Percentiles rank a stretch among this genome's conserved stretches.
Evolutionary conservation across 1,140 invertebrate species (phyloP).

Genomic region (Sinella curviseta): DNA sequence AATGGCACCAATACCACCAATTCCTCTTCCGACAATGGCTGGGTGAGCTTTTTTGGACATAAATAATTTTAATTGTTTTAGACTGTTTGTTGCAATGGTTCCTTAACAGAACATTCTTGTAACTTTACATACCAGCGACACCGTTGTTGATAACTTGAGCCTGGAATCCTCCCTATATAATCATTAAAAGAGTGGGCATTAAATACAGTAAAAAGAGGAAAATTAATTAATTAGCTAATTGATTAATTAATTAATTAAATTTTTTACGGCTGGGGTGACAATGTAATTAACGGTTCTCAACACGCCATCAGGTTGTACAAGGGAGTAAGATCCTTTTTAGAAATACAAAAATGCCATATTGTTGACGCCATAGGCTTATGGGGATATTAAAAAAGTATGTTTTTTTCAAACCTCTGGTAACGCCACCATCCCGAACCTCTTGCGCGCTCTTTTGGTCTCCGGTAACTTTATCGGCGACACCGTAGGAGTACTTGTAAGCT

Average conservation of each 20-base stretch:
- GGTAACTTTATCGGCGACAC: constrained; percentile 5
- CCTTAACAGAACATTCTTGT: too few relatives aligned
- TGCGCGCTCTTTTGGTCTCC: constrained; percentile 11
- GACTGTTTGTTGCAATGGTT: too few relatives aligned
- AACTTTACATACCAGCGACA: too few relatives aligned
- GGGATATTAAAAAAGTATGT: background rate
- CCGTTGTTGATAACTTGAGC: constrained; percentile 30
- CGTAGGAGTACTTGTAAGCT: background rate
- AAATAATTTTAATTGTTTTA: too few relatives aligned
- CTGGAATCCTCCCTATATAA: constrained; percentile 42
- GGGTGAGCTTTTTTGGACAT: too few relatives aligned
- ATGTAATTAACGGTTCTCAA: constrained; percentile 48
- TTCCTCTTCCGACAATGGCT: background rate
- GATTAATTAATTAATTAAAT: too few relatives aligned
- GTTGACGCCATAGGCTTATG: background rate
- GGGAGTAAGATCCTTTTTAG: constrained; percentile 57
- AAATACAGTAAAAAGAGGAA: too few relatives aligned
- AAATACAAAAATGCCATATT: background rate
- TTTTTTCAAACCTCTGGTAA: constrained; percentile 56
- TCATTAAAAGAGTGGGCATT: too few relatives aligned
- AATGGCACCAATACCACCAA: background rate
- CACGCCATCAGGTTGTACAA: constrained; percentile 49
- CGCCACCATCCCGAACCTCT: constrained; percentile 52
- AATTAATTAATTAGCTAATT: too few relatives aligned
- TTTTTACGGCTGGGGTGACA: constrained; percentile 13